phyloP scores from a whole-genome alignment of 2,113 vertebrate genomes.

The Podarcis cretensis region DNA sequence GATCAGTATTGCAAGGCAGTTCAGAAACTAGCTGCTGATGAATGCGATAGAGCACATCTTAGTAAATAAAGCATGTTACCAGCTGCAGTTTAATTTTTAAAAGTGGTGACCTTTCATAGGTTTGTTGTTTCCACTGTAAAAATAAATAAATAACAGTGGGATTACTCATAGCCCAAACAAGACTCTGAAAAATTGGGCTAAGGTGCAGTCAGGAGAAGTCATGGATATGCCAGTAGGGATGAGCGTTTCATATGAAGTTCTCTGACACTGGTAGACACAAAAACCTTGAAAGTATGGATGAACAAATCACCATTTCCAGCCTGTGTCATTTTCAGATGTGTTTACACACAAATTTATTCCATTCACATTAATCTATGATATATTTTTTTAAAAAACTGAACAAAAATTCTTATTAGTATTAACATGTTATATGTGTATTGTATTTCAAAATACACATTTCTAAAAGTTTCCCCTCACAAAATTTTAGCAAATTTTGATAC shows the following conservation, averaged over 20 bases:
- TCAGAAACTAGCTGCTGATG: constrained; percentile 38
- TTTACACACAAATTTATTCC: not conserved
- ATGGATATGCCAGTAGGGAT: not conserved
- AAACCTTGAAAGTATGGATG: not conserved
- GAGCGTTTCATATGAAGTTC: not conserved
- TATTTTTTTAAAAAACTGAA: not conserved
- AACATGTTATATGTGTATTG: not conserved
- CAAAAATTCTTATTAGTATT: not conserved
- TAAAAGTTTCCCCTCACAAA: not conserved
- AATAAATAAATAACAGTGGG: not conserved
- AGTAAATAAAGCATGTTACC: constrained; percentile 17
- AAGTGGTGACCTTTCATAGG: not conserved
- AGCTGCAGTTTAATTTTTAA: constrained; percentile 40
- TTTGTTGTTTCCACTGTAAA: not conserved
- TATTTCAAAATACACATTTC: not conserved
- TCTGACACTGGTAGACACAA: not conserved
- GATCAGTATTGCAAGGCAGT: constrained; percentile 18
- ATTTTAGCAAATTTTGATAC: not conserved
- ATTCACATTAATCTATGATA: not conserved
- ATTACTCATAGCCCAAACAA: not conserved
- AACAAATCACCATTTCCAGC: not conserved
- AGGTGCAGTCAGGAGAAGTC: not conserved
- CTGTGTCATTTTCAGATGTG: not conserved
- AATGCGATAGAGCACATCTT: constrained; percentile 7
- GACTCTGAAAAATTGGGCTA: not conserved